phyloP scores from a whole-genome alignment of 2,797 vertebrate species.

The Iguana delicatissima region DNA sequence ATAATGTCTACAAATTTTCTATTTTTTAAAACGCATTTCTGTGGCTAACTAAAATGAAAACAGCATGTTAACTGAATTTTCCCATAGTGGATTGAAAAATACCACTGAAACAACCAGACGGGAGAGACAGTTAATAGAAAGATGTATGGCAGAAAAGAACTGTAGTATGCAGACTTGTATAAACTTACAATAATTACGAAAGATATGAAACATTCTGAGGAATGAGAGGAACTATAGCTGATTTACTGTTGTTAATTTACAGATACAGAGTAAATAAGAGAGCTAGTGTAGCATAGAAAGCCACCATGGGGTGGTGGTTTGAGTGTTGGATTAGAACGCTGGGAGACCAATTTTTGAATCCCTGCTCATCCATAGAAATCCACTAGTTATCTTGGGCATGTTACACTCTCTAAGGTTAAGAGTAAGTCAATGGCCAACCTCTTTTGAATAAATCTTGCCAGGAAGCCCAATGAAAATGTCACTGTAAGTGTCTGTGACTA shows the following conservation, averaged over 20 bases:
- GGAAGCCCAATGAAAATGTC: too few relatives aligned
- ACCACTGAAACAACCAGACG: constrained; percentile 52
- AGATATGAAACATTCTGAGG: neutral
- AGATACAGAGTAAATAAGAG: too few relatives aligned
- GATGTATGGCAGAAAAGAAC: constrained; percentile 36
- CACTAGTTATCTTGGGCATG: too few relatives aligned
- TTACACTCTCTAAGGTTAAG: too few relatives aligned
- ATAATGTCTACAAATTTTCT: constrained; percentile 42
- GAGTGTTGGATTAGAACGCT: too few relatives aligned
- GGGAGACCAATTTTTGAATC: too few relatives aligned
- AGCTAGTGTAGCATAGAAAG: too few relatives aligned
- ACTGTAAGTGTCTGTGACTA: too few relatives aligned
- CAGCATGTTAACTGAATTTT: constrained; percentile 65
- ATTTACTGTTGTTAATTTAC: neutral
- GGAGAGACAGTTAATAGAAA: constrained; percentile 31
- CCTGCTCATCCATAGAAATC: too few relatives aligned
- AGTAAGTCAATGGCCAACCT: too few relatives aligned
- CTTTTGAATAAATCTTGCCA: too few relatives aligned
- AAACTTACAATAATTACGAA: neutral
- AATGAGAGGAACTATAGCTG: neutral
- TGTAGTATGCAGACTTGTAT: neutral
- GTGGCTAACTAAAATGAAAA: constrained; percentile 66
- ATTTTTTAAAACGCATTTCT: constrained; percentile 64
- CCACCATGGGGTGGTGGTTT: too few relatives aligned
- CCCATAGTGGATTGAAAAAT: constrained; percentile 45